Conservation (phyloP, 2,888 invertebrate genomes). For the Asteroscopus sphinx region DNA sequence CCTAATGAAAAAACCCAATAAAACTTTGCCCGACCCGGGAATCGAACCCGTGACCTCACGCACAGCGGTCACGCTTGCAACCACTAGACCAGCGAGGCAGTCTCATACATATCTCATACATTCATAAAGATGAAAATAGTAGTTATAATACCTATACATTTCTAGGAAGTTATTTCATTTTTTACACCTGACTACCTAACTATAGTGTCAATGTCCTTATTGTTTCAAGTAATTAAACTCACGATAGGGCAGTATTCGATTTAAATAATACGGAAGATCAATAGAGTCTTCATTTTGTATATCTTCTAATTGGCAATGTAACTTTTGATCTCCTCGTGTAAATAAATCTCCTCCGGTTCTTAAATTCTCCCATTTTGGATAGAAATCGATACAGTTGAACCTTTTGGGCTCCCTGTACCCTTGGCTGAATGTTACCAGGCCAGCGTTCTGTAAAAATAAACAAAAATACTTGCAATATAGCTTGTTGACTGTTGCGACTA, state of each 20-base stretch:
- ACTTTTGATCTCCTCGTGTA: conserved; percentile 69
- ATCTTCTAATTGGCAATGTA: conserved; percentile 60
- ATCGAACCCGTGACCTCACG: no score
- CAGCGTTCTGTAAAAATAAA: conserved; percentile 61
- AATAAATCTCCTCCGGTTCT: conserved; percentile 66
- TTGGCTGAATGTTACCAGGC: conserved; percentile 64
- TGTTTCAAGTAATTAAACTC: conserved; percentile 15
- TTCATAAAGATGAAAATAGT: no score
- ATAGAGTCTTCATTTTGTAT: conserved; percentile 70
- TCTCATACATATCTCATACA: no score
- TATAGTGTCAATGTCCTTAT: no score
- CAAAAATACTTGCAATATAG: neutral
- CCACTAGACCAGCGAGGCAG: no score
- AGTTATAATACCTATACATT: no score
- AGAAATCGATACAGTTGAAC: conserved; percentile 69
- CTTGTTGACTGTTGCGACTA: neutral
- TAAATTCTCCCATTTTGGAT: conserved; percentile 80
- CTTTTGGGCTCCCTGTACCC: conserved; percentile 62
- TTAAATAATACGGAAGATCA: conserved; percentile 68
- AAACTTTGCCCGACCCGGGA: no score
- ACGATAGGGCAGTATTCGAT: conserved; percentile 11
- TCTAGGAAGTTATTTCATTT: no score
- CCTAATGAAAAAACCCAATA: no score
- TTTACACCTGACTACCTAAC: no score
- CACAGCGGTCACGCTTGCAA: no score